phyloP scores from a whole-genome alignment of 2,113 vertebrate genomes.

The Python bivittatus region DNA sequence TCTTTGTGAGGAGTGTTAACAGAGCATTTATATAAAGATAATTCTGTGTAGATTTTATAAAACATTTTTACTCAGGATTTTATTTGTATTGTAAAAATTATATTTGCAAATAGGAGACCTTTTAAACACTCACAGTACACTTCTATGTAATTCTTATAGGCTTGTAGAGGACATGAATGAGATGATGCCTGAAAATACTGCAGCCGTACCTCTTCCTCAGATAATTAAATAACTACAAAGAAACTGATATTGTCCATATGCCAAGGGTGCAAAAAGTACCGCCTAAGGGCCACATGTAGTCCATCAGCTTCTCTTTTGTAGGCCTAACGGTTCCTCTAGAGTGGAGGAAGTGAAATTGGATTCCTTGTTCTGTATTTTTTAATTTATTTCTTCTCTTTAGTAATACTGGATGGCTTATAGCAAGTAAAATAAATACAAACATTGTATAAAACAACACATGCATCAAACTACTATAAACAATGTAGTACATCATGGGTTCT shows the following conservation, averaged over 20 bases:
- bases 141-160: not conserved
- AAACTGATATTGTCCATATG: not conserved
- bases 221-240: not conserved
- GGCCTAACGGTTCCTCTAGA: too few relatives aligned
- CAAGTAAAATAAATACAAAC: too few relatives aligned
- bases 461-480: too few relatives aligned
- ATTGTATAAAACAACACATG: too few relatives aligned
- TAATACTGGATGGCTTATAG: too few relatives aligned
- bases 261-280: not conserved
- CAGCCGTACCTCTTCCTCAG: not conserved
- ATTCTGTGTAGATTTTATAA: not conserved
- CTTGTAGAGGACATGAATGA: not conserved
- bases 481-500: too few relatives aligned
- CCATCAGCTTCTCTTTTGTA: too few relatives aligned
- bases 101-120: not conserved
- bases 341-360: too few relatives aligned
- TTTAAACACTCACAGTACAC: not conserved
- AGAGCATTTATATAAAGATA: not conserved
- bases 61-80: not conserved
- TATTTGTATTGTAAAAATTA: not conserved
- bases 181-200: not conserved
- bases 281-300: not conserved
- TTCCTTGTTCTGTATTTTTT: too few relatives aligned
- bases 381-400: too few relatives aligned
- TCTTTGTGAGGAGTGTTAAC: not conserved